phyloP scores from a whole-genome alignment of 2,113 vertebrate species.

The Barnardius zonarius region DNA sequence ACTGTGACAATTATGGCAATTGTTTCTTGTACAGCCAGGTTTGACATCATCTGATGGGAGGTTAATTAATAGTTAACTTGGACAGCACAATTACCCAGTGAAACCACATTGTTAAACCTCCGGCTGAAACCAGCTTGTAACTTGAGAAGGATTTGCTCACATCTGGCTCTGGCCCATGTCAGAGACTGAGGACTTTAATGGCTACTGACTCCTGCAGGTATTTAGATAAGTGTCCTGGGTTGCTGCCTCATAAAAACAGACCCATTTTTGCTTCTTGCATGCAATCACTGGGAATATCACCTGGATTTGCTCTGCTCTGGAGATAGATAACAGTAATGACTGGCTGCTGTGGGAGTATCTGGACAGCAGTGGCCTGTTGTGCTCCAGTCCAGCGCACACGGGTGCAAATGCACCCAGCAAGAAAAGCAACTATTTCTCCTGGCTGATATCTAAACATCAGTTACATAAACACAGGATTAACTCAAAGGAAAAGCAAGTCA shows the following conservation, averaged over 20 bases:
- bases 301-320: not conserved
- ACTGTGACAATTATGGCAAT: not conserved
- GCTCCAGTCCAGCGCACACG: not conserved
- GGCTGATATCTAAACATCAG: not conserved
- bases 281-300: not conserved
- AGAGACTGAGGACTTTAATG: constrained; percentile 2
- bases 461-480: not conserved
- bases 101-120: constrained; percentile 27
- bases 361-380: not conserved
- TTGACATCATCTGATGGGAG: not conserved
- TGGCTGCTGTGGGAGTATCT: accelerated
- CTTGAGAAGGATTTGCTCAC: constrained; percentile 28
- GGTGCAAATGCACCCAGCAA: not conserved
- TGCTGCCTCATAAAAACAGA: not conserved
- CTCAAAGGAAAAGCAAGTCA: not conserved
- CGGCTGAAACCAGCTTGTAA: constrained; percentile 11
- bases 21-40: not conserved
- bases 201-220: not conserved
- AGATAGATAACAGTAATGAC: not conserved
- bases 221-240: not conserved
- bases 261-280: not conserved
- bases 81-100: not conserved
- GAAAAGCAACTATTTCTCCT: not conserved
- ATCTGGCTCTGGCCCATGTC: not conserved
- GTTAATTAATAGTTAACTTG: constrained; percentile 59